A percentile compares a stretch with the other conserved stretches of the same genome.
Evolutionary conservation across 2,113 vertebrate species (phyloP).

Genomic region (Ariopsis seemanni): DNA sequence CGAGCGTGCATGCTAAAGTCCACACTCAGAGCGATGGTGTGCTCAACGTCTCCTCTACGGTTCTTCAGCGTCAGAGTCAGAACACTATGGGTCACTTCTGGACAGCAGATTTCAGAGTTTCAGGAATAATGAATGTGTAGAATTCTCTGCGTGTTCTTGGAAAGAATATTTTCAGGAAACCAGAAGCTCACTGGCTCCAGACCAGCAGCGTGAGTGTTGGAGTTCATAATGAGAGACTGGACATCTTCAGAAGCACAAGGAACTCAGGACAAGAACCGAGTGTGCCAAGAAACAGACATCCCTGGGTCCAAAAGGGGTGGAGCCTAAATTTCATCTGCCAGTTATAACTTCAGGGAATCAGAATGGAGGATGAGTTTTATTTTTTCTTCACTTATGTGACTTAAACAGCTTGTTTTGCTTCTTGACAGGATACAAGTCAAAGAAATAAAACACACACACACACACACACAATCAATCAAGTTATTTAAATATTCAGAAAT

Average conservation of each 20-base stretch:
- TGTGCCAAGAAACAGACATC: not conserved
- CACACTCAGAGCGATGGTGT: not conserved
- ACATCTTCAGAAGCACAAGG: not conserved
- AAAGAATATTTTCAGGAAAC: not conserved
- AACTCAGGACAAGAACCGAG: not conserved
- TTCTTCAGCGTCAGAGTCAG: not conserved
- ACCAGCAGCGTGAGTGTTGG: not conserved
- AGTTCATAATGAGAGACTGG: conserved; percentile 6
- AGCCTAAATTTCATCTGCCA: not conserved
- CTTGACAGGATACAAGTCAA: not conserved
- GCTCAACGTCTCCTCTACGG: not conserved
- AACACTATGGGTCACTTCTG: not conserved
- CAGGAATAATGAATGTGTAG: not conserved
- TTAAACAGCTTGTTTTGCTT: not conserved
- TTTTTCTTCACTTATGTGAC: not conserved
- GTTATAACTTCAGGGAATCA: not conserved
- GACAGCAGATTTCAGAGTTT: not conserved
- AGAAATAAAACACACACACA: not conserved
- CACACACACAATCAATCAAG: not conserved
- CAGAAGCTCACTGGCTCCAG: not conserved
- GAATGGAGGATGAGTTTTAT: not conserved
- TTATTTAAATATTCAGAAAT: not conserved
- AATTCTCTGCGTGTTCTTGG: not conserved
- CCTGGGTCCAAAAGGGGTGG: not conserved
- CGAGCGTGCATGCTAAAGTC: not conserved